Conservation (phyloP, 2,797 vertebrate genomes). For the Carcharodon carcharias region DNA sequence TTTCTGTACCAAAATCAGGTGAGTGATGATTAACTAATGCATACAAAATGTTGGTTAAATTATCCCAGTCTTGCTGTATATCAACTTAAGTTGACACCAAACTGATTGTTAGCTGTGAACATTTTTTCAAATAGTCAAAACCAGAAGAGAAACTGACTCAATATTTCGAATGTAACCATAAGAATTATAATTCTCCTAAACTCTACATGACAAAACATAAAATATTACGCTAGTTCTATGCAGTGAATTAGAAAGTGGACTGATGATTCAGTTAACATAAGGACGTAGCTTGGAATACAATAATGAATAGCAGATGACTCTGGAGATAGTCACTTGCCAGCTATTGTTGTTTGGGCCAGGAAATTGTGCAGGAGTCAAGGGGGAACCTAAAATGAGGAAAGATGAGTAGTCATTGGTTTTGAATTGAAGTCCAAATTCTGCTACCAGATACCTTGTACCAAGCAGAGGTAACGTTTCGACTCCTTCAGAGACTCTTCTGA, state of each 20-base stretch:
- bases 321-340: not conserved
- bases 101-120: not conserved
- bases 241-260: not conserved
- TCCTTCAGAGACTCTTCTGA: too few relatives aligned
- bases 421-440: not conserved
- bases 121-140: not conserved
- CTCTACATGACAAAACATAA: not conserved
- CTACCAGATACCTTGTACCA: not conserved
- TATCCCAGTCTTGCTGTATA: not conserved
- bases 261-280: not conserved
- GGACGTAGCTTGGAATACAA: not conserved
- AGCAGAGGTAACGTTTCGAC: not conserved
- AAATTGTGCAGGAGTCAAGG: not conserved
- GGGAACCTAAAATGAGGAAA: not conserved
- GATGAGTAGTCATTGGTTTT: not conserved
- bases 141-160: not conserved
- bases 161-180: not conserved
- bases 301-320: not conserved
- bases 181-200: not conserved
- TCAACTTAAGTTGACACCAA: not conserved
- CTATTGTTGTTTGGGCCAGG: not conserved
- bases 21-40: conserved; percentile 39
- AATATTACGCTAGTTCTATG: not conserved
- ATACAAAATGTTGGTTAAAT: not conserved
- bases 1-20: conserved; percentile 88